A percentile compares a stretch with the other conserved stretches of the same genome.
phyloP scores from a whole-genome alignment of 2,888 invertebrate species.

The Cheilosia vernalis region DNA sequence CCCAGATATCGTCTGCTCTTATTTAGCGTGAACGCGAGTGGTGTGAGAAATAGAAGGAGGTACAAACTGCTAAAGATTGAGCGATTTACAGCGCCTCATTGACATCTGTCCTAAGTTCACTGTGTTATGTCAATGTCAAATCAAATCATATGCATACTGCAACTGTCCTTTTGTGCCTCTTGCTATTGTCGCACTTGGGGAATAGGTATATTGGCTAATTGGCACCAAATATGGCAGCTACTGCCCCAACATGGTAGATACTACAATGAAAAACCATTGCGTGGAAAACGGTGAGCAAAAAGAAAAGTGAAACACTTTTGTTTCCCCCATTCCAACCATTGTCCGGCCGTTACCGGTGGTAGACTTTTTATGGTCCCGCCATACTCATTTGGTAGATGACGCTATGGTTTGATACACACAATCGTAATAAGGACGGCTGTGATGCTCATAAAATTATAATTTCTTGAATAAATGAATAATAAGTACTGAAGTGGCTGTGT shows the following conservation, averaged over 20 bases:
- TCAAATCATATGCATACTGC: constrained; percentile 9
- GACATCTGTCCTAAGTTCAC: constrained; percentile 59
- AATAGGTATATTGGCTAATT: constrained; percentile 31
- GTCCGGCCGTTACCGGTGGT: not conserved
- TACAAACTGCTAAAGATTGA: constrained; percentile 21
- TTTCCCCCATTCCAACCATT: constrained; percentile 25
- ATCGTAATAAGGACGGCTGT: constrained; percentile 32
- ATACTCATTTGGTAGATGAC: constrained; percentile 41
- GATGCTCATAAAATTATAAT: constrained; percentile 54
- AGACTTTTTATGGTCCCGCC: constrained; percentile 15
- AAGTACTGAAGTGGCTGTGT: constrained; percentile 6
- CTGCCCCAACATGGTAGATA: constrained; percentile 1
- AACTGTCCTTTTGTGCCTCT: not conserved
- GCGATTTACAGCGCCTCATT: constrained; percentile 55
- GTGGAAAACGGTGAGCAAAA: not conserved
- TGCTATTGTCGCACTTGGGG: not conserved
- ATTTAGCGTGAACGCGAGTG: constrained; percentile 31
- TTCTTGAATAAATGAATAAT: constrained; percentile 57
- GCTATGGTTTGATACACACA: constrained; percentile 25
- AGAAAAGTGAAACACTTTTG: constrained; percentile 61
- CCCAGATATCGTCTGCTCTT: constrained; percentile 72
- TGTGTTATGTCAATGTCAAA: constrained; percentile 57
- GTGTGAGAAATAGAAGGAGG: constrained; percentile 33
- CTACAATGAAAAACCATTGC: constrained; percentile 3
- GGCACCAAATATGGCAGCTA: constrained; percentile 37